Percentiles rank a stretch among this genome's conserved stretches.
Evolutionary conservation across 1,140 invertebrate genomes (phyloP).

Genomic region (Hydropsyche tenuis): DNA sequence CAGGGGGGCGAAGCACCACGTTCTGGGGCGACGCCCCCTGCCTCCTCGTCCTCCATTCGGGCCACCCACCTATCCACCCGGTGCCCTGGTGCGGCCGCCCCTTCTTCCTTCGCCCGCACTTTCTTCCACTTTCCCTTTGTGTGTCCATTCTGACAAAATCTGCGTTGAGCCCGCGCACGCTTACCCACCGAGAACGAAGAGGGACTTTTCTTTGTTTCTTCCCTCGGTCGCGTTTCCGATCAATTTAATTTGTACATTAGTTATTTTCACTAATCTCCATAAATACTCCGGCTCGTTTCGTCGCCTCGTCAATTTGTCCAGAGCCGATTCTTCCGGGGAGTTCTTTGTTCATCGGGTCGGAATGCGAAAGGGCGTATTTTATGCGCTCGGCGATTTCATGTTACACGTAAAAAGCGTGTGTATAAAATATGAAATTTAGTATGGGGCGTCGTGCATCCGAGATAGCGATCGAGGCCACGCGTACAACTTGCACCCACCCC

Average conservation of each 20-base stretch:
- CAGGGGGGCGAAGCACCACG: neutral
- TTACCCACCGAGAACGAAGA: neutral
- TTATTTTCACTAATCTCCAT: neutral
- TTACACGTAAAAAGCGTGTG: too few species aligned
- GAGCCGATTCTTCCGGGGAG: too few species aligned
- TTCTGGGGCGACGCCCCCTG: neutral
- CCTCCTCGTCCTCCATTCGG: neutral
- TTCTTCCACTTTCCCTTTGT: conserved; percentile 37
- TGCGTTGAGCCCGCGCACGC: conserved; percentile 9
- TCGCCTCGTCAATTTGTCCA: too few species aligned
- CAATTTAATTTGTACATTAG: conserved; percentile 19
- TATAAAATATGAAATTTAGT: too few species aligned
- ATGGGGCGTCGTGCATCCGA: neutral
- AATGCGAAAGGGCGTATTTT: too few species aligned
- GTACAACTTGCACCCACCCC: neutral
- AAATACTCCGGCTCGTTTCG: too few species aligned
- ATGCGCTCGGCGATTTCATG: too few species aligned
- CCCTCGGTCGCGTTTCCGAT: neutral
- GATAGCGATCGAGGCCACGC: conserved; percentile 6
- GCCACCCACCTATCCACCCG: conserved; percentile 7
- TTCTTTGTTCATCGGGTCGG: too few species aligned
- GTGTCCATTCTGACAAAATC: conserved; percentile 33
- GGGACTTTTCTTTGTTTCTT: conserved; percentile 8
- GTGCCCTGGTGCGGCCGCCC: conserved; percentile 18
- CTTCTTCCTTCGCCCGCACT: conserved; percentile 7